Percentiles rank a stretch among this genome's conserved stretches.
phyloP scores from a whole-genome alignment of 1,140 invertebrate genomes.

The Adelges cooleyi region DNA sequence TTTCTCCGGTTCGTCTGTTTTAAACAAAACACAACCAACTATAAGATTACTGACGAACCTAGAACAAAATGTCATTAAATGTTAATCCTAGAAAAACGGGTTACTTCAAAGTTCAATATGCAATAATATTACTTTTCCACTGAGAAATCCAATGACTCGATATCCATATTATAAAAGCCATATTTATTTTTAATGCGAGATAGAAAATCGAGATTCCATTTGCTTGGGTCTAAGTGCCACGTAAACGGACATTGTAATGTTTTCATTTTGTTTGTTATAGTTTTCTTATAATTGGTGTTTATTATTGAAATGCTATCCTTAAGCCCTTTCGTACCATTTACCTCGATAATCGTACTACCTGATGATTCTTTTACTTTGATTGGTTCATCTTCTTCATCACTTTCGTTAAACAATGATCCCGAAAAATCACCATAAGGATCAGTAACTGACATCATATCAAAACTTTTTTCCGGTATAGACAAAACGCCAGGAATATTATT shows the following conservation, averaged over 20 bases:
- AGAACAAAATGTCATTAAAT: not conserved
- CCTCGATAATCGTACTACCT: not conserved
- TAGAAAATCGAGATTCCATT: not conserved
- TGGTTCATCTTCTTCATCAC: not conserved
- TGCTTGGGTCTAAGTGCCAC: not conserved
- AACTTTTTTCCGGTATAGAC: not conserved
- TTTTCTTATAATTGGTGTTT: not conserved
- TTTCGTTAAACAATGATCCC: not conserved
- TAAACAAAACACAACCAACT: not conserved
- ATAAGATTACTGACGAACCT: not conserved
- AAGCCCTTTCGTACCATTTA: not conserved
- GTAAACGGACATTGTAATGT: slow-evolving; percentile 3
- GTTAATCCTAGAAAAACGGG: not conserved
- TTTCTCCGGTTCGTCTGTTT: not conserved
- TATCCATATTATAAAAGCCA: not conserved
- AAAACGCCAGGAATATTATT: not conserved
- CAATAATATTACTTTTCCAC: not conserved
- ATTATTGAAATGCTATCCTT: not conserved
- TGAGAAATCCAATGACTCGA: not conserved
- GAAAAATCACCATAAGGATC: not conserved
- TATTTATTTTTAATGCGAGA: not conserved
- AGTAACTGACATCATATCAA: not conserved
- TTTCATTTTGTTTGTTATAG: not conserved
- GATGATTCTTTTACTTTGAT: too few relatives aligned
- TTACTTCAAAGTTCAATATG: not conserved